Evolutionary conservation across 2,888 invertebrate species (phyloP), one percentile per base, ranked within the genome.

Genomic region (Alloscopus bannaensis): DNA sequence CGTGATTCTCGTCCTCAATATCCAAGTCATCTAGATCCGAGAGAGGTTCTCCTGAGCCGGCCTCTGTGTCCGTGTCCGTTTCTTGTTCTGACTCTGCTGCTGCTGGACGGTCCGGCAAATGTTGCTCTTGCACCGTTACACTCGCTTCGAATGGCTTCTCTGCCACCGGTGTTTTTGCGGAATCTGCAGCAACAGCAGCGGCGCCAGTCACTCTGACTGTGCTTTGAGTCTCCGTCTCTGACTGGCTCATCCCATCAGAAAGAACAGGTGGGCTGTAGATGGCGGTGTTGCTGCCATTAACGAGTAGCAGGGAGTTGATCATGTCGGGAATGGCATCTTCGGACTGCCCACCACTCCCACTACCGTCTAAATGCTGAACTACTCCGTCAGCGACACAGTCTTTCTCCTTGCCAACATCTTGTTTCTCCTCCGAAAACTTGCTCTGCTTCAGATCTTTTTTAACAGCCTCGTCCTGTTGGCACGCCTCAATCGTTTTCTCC

Each of bases 201-300:
- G 18, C 31, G 22, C 55, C 69, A 0, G 42, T 31, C 11, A 65
- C 83, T 24, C 83, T 82, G 22, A 84, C 80, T 1, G 84, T 82
- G 28, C 81, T 84, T 26, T 71, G 75, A 1, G 83, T 82, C 13
- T 82, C 83, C 4, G 82, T 82, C 55, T 81, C 82, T 3, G 80
- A 83, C 40, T 80, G 80, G 42, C 83, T 83, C 22, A 82, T 36
- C 2, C 68, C 76, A 40, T 76, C 76, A 0, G 76, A 75, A 16
- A 70, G 24, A 11, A 70, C 70, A 1, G 28, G 59, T 1, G 70
- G 70, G 47, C 70, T 70, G 20, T 70, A 59, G 18, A 11, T 57
- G 45, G 29, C n/a, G 18, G 13, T 55, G 40, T 57, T 26, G 31
- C 16, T 26, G 0, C 59, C 70, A 20, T 70, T 70, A 8, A 70